Evolutionary conservation across 37 sponge, comb jelly and placozoan species (phyloP), one percentile per base, ranked within the genome.

Genomic region (Halichondria panicea): DNA sequence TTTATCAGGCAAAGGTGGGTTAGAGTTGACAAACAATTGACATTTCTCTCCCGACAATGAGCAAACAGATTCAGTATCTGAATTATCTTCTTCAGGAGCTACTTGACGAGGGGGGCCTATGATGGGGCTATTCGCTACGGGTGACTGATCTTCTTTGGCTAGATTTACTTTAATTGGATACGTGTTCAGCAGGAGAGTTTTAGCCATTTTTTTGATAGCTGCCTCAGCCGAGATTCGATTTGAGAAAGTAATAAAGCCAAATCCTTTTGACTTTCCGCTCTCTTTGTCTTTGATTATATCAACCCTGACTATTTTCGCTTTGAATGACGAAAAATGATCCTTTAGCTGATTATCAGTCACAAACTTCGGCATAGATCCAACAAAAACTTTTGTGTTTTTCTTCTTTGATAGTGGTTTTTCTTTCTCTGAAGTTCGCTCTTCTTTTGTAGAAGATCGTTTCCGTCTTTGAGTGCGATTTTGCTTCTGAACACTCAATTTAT

Each of bases 171-270:
- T 74, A 1, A 76, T 48, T 34, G 8, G 27, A 39, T 35, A 54
- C 28, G 60, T 46, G 0, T 64, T 72, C 21, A n/a, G 33, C 0
- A 81, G 31, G 0, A 21, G 18, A 11, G 64, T 50, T 11, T 36
- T 35, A 48, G 46, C 55, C 37, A 73, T 35, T 4, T 34, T 64
- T 15, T 55, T 31, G 18, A 82, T 66, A 18, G 82, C 82, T 38
- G 12, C 24, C 19, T 82, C 64, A 27, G 82, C 83, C 13, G 66
- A 43, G 21, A n/a, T 31, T 27, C 27, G 25, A 27, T 64, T 55
- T 37, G 71, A 62, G 54, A 80, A 80, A 38, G 30, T 56, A 24
- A 71, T 48, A 18, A 80, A 36, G 8, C 71, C 80, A 80, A 60
- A 80, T 6, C 80, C 80, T 57, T 55, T 66, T 37, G 79, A 42